Evolutionary conservation across 2,113 vertebrate genomes (phyloP), one percentile per base, ranked within the genome.

Genomic region (Lepus europaeus): DNA sequence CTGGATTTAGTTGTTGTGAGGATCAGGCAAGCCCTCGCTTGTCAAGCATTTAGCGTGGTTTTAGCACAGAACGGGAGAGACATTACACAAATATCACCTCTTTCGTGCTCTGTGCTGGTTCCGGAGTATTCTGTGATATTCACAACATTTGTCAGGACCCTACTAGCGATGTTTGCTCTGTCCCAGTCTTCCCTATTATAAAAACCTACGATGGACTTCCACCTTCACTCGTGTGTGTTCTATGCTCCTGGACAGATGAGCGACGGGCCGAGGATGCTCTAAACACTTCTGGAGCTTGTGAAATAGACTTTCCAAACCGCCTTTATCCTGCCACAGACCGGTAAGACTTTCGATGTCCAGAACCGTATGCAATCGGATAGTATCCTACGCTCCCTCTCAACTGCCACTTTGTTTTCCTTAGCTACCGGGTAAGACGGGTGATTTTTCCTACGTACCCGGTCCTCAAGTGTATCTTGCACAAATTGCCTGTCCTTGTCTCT

Each of bases 41-140:
- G 11, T 3, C 61, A 6, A 33, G 59, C 31, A 4, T 33, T 51
- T 36, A 27, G 12, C 13, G 16, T 8, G 19, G 49, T 7, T 2
- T n/a, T 16, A 49, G 68, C 25, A 0, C 0, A 3, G 53, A 63
- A 49, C 1, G 0, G 39, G 87, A 29, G 53, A 88, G 19, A 78
- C 14, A 3, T 6, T 3, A 2, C 0, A 16, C 17, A 25, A 7
- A 27, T 5, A 1, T 45, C 3, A 7, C 45, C 5, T 23, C 25
- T 17, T 3, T 5, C 1, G 6, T 23, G 77, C 36, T 12, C 73
- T 27, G 20, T 3, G 6, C 36, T n/a, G 25, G 63, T 39, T 76
- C 89, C 31, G 29, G 69, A 51, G 12, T 14, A n/a, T 74, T 69
- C 78, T 39, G 17, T 36, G 1, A 29, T 3, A 53, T 63, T 69